Base-by-base conservation (phyloP, 2,888 invertebrate genomes). In the Dinocampus coccinellae region DNA sequence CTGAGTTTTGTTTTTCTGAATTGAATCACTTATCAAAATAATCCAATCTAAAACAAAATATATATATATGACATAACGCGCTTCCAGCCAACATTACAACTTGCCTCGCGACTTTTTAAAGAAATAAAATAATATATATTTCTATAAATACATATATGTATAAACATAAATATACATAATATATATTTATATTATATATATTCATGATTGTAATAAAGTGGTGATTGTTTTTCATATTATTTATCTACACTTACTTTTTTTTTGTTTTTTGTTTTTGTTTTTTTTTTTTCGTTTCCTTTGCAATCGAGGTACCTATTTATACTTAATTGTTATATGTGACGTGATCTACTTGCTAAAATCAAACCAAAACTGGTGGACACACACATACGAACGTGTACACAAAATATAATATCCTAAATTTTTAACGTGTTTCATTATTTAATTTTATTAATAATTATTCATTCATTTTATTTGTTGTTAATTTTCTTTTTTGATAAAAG, bases 401-500 rank as follows among this genome's bases (percentile, higher is more conserved):
- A 62, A 62, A 42, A 10, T 63, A 47, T 29, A n/a, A n/a, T n/a
- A 36, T n/a, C 29, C 47, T 34, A 80, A 81, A 78, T 79, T n/a
- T n/a, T n/a, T n/a, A 78, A 73, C 73, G 78, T 79, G 47, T 63
- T 74, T 74, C 69, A 64, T 70, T 65, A 53, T 69, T 67, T 62
- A 10, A 10, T 73, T 69, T 52, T 68, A 55, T 36, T 13, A n/a
- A 47, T 70, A 58, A 26, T 63, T 20, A 33, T 68, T 55, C 34
- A 47, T 36, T 60, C 36, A 33, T 55, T 58, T 60, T 70, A 65
- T 52, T 55, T 1, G 20, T 22, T 39, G 24, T 20, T 52, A 26
- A 7, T 47, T 47, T 20, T 47, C 16, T 47, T 47, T 16, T 4
- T 47, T 9, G n/a, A 16, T 47, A n/a, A 47, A n/a, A 47, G 16